A percentile compares a stretch with the other conserved stretches of the same genome.
These are phyloP conservation scores for Brevimyrus niger DNA, from an alignment of 2,113 vertebrate genomes.

Conservation along the genomic window DNA sequence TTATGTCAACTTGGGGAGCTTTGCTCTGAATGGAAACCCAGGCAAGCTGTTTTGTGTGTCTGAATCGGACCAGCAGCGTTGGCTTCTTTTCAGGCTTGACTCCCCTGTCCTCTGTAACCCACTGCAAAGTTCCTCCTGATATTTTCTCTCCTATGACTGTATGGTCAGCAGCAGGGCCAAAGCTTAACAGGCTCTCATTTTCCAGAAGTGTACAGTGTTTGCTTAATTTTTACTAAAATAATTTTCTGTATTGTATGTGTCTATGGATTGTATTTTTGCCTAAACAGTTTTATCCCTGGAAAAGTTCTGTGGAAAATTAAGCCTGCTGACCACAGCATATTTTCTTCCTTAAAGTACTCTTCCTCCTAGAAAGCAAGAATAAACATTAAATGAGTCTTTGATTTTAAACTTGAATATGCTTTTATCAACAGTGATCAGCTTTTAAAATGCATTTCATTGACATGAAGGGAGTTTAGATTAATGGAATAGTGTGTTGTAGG, in stretches of 20 bases:
- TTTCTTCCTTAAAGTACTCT: not conserved
- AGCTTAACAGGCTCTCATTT: not conserved
- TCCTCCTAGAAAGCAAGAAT: not conserved
- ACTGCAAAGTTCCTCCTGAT: not conserved
- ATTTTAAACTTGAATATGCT: not conserved
- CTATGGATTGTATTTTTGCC: not conserved
- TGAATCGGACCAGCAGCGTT: not conserved
- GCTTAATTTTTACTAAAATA: not conserved
- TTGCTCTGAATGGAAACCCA: constrained; percentile 12
- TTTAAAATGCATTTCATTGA: not conserved
- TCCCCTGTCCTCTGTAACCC: not conserved
- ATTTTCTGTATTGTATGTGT: not conserved
- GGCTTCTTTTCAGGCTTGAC: not conserved
- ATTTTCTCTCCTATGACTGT: not conserved
- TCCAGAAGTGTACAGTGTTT: not conserved
- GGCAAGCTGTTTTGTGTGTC: not conserved
- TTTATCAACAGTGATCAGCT: not conserved
- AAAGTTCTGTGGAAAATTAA: not conserved
- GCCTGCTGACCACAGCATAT: not conserved
- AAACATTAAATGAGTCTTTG: not conserved
- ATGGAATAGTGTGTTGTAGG: not conserved
- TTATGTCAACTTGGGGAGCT: not conserved
- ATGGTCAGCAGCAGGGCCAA: not conserved
- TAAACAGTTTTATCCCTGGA: not conserved
- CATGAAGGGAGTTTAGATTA: not conserved